These are phyloP conservation scores for Temnopleurus reevesii DNA, from an alignment of 53 echinoderm and acorn worm genomes.

Conservation along the genomic window DNA sequence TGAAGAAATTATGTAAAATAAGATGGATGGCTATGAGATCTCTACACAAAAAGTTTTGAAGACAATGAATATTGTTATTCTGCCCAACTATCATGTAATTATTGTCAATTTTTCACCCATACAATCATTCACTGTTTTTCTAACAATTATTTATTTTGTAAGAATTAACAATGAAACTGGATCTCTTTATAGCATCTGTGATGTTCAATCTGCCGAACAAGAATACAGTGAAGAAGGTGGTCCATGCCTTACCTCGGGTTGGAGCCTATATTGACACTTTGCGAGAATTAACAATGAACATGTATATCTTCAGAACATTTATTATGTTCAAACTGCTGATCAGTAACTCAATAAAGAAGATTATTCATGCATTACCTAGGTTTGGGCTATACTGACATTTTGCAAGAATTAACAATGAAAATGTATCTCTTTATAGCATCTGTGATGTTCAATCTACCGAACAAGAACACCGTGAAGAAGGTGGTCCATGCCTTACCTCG, in stretches of 20 bases:
- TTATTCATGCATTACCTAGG: conserved; percentile 85
- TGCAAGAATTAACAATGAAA: neutral
- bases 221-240: conserved; percentile 98
- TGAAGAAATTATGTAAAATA: too few species aligned
- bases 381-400: too few species aligned
- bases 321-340: conserved; percentile 97
- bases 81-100: too few species aligned
- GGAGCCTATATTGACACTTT: too few species aligned
- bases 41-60: too few species aligned
- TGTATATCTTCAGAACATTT: conserved; percentile 60
- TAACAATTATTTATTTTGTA: too few species aligned
- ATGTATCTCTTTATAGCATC: conserved; percentile 62
- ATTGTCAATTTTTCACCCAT: too few species aligned
- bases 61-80: too few species aligned
- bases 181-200: conserved; percentile 73
- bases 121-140: too few species aligned
- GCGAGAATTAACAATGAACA: too few species aligned
- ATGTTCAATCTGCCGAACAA: conserved; percentile 99
- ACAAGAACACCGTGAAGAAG: conserved; percentile 99
- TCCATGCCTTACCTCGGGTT: conserved; percentile 92
- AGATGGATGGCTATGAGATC: too few species aligned
- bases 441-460: conserved; percentile 99
- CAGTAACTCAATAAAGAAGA: conserved; percentile 92
- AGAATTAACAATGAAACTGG: neutral
- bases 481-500: conserved; percentile 96